A percentile compares a stretch with the other conserved stretches of the same genome.
Evolutionary conservation across 2,888 invertebrate species (phyloP).

Genomic region (Cantharis nigra): DNA sequence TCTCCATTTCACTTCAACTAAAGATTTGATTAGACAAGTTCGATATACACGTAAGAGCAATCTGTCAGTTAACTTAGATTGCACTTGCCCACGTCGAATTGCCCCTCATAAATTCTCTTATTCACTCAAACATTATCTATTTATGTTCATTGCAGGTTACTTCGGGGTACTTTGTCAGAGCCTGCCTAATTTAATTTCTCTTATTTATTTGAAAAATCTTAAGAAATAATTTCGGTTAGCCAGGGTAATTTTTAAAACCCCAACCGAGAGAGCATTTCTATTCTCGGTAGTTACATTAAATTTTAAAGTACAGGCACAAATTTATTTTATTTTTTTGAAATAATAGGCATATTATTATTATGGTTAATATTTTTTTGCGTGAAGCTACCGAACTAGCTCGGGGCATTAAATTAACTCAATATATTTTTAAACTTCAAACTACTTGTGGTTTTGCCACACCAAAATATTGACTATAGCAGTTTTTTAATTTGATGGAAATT

Average conservation of each 20-base stretch:
- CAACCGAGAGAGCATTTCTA: background rate
- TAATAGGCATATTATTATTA: background rate
- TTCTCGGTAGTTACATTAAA: background rate
- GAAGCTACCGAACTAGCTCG: background rate
- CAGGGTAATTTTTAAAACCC: background rate
- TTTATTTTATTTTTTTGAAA: background rate
- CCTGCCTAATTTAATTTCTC: slow-evolving; percentile 35
- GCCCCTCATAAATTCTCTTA: slow-evolving; percentile 48
- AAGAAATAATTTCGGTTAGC: background rate
- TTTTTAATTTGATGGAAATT: background rate
- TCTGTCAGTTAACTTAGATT: slow-evolving; percentile 33
- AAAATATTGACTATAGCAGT: background rate
- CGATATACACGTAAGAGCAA: slow-evolving; percentile 10
- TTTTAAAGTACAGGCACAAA: background rate
- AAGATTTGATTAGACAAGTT: slow-evolving; percentile 9
- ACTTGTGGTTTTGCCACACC: background rate
- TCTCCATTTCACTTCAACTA: slow-evolving; percentile 18
- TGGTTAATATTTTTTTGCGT: background rate
- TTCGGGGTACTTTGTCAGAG: slow-evolving; percentile 44
- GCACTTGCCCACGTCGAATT: slow-evolving; percentile 42
- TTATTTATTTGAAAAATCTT: slow-evolving; percentile 25
- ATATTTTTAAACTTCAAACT: background rate
- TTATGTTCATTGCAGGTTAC: slow-evolving; percentile 46
- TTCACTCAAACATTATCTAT: slow-evolving; percentile 48
- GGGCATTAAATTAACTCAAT: background rate